Base-by-base conservation (phyloP, 2,888 invertebrate genomes). In the Seira ritae region DNA sequence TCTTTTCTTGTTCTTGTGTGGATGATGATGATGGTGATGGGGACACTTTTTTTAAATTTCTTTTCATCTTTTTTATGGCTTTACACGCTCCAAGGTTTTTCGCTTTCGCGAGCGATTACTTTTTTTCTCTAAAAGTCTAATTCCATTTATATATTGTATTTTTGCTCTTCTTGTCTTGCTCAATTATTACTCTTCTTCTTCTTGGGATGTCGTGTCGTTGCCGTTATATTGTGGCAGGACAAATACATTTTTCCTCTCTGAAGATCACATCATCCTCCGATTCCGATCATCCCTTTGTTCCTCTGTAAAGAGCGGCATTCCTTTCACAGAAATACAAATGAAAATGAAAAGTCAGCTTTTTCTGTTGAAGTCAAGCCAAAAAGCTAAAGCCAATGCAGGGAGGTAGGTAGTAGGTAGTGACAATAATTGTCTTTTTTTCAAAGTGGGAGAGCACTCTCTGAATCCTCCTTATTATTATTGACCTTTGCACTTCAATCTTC, bases 401-500 rank as follows among this genome's bases (percentile, higher is more conserved):
- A 42, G 42, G 42, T 42, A 8, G 42, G 42, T n/a, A n/a, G n/a
- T n/a, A n/a, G n/a, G n/a, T n/a, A n/a, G n/a, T n/a, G n/a, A 42
- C 4, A 42, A 42, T 42, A 12, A 4, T 4, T 42, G 42, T 42
- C 42, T n/a, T 42, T 60, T 10, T 60, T 60, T 70, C 80, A 81
- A 75, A 81, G 80, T 81, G 80, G 80, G 80, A 46, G 80, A 60
- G 60, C 17, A 6, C 4, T 60, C n/a, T n/a, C 60, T 8, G 42
- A 12, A 8, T 42, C 60, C 42, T 81, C 75, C 74, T 75, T n/a
- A n/a, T n/a, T n/a, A n/a, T n/a, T 37, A 22, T 81, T 81, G 75
- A 81, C 80, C 80, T 81, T 81, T 81, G 70, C 80, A 74, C 69
- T 70, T 37, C 1, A n/a, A n/a, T n/a, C n/a, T n/a, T n/a, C n/a